Evolutionary conservation across 2,888 invertebrate species (phyloP), one percentile per base, ranked within the genome.

Genomic region (Prosopocoilus inquinatus): DNA sequence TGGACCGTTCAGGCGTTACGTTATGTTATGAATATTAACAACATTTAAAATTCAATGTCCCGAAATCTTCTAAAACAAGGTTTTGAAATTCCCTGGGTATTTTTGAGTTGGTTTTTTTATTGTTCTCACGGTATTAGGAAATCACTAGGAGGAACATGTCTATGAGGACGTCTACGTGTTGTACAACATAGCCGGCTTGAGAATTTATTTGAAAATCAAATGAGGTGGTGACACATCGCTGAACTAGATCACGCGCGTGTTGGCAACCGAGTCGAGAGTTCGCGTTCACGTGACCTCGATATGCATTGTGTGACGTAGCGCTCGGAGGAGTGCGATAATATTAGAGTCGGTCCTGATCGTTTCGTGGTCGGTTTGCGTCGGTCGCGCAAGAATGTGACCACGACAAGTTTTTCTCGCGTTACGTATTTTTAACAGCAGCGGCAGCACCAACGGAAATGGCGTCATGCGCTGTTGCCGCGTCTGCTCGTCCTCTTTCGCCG

Each of bases 401-500:
- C 60, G 63, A 65, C 69, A 60, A 63, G 64, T 65, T 69, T 67
- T 68, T 66, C 61, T 64, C 54, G 61, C 62, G 64, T 63, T 65
- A 64, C 65, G 67, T 66, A 63, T 67, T 68, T 67, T 67, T 65
- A 66, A 62, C 61, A 63, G 55, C 61, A 79, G 80, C 81, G 79
- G 80, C 64, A 66, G 61, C 61, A 63, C 53, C 61, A 79, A 80
- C 81, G 79, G 80, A 81, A 80, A 80, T 81, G 81, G 81, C 82
- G 81, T 82, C 81, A 81, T 79, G 59, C 81, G 78, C 77, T 78
- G 81, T 81, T 81, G 81, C 81, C 81, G 76, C 74, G 49, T 50
- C 45, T 16, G 9, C 43, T 28, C 20, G 20, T 28, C 20, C 20
- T 28, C 20, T 28, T 28, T 28, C 20, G 20, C 20, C 3, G 20